These are phyloP conservation scores for Argyrosomus japonicus DNA, from an alignment of 2,113 vertebrate genomes.

Conservation along the genomic window DNA sequence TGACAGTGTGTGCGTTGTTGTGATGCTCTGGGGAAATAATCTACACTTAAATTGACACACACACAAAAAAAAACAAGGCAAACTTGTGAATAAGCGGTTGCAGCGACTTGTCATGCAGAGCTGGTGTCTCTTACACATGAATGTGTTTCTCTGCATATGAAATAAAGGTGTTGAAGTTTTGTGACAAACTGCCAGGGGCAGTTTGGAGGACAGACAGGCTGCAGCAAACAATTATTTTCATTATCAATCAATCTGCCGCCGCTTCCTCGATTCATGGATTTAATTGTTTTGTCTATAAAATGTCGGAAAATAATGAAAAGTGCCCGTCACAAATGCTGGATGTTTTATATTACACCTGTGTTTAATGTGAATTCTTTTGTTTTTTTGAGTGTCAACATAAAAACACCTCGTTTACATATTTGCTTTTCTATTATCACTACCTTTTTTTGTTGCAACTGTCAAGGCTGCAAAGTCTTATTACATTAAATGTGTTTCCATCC, in stretches of 20 bases:
- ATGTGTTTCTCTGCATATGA: background rate
- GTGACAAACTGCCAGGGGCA: background rate
- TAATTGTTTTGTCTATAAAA: background rate
- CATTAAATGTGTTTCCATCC: background rate
- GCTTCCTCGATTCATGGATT: background rate
- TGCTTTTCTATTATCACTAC: background rate
- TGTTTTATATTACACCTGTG: background rate
- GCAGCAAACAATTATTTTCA: background rate
- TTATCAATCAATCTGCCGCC: background rate
- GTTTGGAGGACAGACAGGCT: background rate
- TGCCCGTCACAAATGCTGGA: background rate
- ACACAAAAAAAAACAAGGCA: background rate
- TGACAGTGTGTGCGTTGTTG: slow-evolving; percentile 26
- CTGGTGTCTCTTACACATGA: background rate
- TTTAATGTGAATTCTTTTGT: no score
- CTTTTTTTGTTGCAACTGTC: background rate
- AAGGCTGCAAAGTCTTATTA: background rate
- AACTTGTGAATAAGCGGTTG: slow-evolving; percentile 8
- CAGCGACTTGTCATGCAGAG: slow-evolving; percentile 26
- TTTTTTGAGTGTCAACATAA: background rate
- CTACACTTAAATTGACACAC: slow-evolving; percentile 19
- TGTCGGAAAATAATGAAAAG: background rate
- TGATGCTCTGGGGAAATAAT: slow-evolving; percentile 26
- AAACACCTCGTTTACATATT: background rate
- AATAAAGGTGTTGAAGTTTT: background rate